These are phyloP conservation scores for Spea hammondii DNA, from an alignment of 2,797 vertebrate species.

Conservation along the genomic window DNA sequence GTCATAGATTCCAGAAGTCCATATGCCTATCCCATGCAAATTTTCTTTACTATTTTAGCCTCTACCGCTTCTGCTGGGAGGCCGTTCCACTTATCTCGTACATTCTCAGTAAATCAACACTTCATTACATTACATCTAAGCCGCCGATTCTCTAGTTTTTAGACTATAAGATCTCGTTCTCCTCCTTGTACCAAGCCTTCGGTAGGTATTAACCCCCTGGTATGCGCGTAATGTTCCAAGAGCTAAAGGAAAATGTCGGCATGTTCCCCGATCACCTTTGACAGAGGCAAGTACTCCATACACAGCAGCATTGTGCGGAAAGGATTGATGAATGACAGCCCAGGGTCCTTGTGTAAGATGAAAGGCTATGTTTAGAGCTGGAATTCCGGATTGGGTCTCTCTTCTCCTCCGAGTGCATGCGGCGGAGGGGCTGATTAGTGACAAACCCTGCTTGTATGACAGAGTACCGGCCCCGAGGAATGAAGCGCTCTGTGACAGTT, in stretches of 20 bases:
- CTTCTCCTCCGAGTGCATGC: slow-evolving; percentile 40
- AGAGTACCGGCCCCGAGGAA: slow-evolving; percentile 24
- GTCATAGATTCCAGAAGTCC: too few relatives aligned
- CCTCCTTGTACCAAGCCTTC: too few relatives aligned
- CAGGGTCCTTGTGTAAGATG: slow-evolving; percentile 40
- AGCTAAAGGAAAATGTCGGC: not conserved
- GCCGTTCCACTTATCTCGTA: too few relatives aligned
- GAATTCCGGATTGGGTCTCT: slow-evolving; percentile 51
- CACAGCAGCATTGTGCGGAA: slow-evolving; percentile 44
- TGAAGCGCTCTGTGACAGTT: slow-evolving; percentile 55
- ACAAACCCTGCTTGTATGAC: slow-evolving; percentile 29
- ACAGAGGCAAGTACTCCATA: slow-evolving; percentile 23
- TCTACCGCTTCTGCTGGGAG: too few relatives aligned
- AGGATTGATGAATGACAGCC: slow-evolving; percentile 48
- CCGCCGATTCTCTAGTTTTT: too few relatives aligned
- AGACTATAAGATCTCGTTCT: too few relatives aligned
- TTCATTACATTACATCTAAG: too few relatives aligned
- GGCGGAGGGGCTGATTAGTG: slow-evolving; percentile 47
- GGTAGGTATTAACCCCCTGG: too few relatives aligned
- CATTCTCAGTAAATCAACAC: too few relatives aligned
- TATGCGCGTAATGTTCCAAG: too few relatives aligned
- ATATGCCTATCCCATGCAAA: too few relatives aligned
- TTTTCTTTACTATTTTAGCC: too few relatives aligned
- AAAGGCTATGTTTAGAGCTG: slow-evolving; percentile 44
- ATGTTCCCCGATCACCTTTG: slow-evolving; percentile 31